Conservation (phyloP, 1,140 invertebrate genomes). For the Saccostrea cuccullata region DNA sequence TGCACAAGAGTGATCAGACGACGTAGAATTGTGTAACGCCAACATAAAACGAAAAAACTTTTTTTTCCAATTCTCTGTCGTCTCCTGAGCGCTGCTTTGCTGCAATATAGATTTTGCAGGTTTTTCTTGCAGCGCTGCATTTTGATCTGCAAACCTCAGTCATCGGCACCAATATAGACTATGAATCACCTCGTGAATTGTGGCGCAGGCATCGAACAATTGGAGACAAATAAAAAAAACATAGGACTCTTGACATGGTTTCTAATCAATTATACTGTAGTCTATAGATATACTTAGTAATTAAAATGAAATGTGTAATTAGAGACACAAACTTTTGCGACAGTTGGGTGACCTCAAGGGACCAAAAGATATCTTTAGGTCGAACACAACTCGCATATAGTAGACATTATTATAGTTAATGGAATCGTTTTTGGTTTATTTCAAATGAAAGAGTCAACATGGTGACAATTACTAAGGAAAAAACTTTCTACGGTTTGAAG, state of each 20-base stretch:
- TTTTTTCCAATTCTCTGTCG: neutral
- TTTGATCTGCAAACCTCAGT: neutral
- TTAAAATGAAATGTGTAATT: too few species aligned
- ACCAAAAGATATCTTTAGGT: too few species aligned
- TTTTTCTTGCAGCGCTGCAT: constrained; percentile 3
- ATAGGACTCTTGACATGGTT: neutral
- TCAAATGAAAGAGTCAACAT: too few species aligned
- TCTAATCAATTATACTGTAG: neutral
- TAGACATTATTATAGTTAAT: too few species aligned
- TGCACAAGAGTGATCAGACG: neutral
- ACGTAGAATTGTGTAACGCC: neutral
- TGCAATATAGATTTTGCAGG: neutral
- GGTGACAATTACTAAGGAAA: too few species aligned
- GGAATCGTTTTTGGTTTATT: too few species aligned
- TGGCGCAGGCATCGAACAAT: neutral
- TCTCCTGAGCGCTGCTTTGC: neutral
- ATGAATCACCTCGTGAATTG: neutral
- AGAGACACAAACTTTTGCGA: too few species aligned
- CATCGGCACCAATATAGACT: neutral
- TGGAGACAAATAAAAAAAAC: neutral
- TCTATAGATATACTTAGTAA: too few species aligned
- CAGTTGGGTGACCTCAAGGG: too few species aligned
- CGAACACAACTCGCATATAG: too few species aligned
- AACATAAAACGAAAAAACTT: neutral
- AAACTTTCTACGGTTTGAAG: too few species aligned